Conservation (phyloP, 2,888 invertebrate species). For the Eilema depressum region DNA sequence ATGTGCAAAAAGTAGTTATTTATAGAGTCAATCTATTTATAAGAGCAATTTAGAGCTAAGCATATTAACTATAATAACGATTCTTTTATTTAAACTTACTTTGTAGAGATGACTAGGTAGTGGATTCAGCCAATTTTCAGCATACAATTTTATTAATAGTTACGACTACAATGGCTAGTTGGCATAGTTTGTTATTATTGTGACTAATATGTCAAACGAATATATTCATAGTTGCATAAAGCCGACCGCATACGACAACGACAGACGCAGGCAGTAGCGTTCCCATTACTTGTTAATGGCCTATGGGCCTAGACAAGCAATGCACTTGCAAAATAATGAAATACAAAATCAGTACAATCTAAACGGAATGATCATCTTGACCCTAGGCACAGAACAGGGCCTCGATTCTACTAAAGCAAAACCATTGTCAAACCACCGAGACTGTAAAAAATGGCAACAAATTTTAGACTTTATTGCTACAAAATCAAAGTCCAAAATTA, state of each 20-base stretch:
- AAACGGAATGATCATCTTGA: neutral
- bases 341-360: neutral
- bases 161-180: neutral
- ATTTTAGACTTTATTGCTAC: too few relatives aligned
- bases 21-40: neutral
- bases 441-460: too few relatives aligned
- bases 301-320: neutral
- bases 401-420: too few relatives aligned
- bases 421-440: too few relatives aligned
- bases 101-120: neutral
- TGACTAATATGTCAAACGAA: neutral
- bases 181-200: neutral
- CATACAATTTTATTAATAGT: neutral
- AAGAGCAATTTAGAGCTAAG: too few relatives aligned
- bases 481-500: too few relatives aligned
- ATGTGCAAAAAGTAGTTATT: neutral
- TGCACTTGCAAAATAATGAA: neutral
- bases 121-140: neutral
- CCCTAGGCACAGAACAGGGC: too few relatives aligned
- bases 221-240: neutral
- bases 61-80: too few relatives aligned
- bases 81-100: too few relatives aligned
- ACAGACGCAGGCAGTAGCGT: too few relatives aligned
- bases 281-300: too few relatives aligned
- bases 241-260: too few relatives aligned